Evolutionary conservation across 2,113 vertebrate genomes (phyloP).

Genomic region (Prolemur simus): DNA sequence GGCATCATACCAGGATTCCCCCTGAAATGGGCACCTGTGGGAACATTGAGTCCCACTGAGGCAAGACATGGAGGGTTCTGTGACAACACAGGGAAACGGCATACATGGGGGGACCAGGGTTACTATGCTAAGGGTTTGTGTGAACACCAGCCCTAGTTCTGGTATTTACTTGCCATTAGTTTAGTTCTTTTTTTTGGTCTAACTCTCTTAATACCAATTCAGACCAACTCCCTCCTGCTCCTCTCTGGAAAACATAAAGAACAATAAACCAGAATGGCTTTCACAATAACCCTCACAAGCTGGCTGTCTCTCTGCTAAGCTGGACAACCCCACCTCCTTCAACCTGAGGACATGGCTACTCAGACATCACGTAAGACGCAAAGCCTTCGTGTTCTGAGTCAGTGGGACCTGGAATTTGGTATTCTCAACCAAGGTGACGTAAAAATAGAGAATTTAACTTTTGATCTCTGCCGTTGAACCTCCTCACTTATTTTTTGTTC

Average conservation of each 20-base stretch:
- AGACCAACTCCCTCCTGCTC: neutral
- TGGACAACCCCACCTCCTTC: neutral
- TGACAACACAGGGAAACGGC: neutral
- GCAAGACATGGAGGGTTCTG: neutral
- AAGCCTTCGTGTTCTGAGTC: neutral
- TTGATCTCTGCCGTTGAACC: neutral
- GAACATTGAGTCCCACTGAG: neutral
- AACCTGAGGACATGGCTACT: neutral
- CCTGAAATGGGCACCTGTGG: neutral
- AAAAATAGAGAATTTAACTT: neutral
- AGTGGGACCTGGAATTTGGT: neutral
- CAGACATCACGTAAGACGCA: neutral
- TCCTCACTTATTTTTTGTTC: neutral
- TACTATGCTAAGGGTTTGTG: neutral
- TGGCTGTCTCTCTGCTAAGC: neutral
- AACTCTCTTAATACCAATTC: neutral
- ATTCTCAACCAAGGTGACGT: neutral
- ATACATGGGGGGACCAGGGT: neutral
- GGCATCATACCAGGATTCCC: neutral
- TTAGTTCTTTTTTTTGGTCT: neutral
- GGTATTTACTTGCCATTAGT: neutral
- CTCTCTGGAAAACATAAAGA: neutral
- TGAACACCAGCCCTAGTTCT: neutral
- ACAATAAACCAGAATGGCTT: neutral
- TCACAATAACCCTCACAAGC: neutral